Conservation (phyloP, 2,113 vertebrate genomes). For the Caloenas nicobarica region DNA sequence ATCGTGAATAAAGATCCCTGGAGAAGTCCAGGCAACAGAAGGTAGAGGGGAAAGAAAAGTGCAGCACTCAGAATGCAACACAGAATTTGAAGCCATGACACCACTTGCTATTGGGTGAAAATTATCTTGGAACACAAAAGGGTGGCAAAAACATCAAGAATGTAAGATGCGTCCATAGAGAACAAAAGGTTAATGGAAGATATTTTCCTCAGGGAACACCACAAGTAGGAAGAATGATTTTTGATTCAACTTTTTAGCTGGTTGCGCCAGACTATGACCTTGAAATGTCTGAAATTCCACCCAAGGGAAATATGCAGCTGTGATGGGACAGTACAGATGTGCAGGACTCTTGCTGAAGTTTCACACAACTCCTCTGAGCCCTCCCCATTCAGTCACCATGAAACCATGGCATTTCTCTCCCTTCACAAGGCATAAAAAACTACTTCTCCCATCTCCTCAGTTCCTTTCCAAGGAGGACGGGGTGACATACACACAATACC, state of each 20-base stretch:
- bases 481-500: not conserved
- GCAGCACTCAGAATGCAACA: not conserved
- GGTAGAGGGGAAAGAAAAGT: not conserved
- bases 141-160: not conserved
- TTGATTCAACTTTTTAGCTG: not conserved
- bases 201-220: not conserved
- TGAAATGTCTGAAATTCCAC: not conserved
- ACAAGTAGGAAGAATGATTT: not conserved
- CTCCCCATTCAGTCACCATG: fast-evolving
- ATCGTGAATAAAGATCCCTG: not conserved
- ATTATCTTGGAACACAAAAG: not conserved
- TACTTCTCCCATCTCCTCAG: not conserved
- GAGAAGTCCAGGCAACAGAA: not conserved
- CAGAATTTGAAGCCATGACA: not conserved
- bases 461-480: not conserved
- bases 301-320: fast-evolving
- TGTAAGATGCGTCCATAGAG: not conserved
- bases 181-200: not conserved
- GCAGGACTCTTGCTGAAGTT: not conserved
- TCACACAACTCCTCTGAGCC: not conserved
- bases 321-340: fast-evolving
- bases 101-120: not conserved
- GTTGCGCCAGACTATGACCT: not conserved
- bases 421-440: not conserved
- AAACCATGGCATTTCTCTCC: not conserved